A percentile compares a stretch with the other conserved stretches of the same genome.
Conservation (phyloP, 2,888 invertebrate genomes). For the Noctuana brunneofusca region DNA sequence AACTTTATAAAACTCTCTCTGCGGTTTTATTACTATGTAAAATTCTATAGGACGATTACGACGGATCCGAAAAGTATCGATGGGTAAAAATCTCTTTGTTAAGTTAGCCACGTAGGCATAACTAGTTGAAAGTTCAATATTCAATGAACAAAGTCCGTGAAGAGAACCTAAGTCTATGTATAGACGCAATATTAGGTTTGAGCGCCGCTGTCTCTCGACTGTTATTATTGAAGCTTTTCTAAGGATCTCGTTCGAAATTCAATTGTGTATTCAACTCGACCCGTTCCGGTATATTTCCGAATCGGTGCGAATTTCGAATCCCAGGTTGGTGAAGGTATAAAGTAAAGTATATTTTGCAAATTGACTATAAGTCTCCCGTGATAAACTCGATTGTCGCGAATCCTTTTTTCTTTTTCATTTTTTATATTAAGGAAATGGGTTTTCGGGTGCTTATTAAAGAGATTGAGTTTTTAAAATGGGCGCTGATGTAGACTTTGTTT, state of each 20-base stretch:
- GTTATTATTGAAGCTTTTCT: conserved; percentile 57
- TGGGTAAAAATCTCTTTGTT: too few species aligned
- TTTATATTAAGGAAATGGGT: conserved; percentile 38
- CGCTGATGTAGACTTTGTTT: not conserved
- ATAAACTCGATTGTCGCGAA: conserved; percentile 57
- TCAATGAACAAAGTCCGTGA: not conserved
- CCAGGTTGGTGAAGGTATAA: conserved; percentile 37
- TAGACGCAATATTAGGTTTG: not conserved
- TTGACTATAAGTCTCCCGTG: conserved; percentile 58
- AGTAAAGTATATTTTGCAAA: conserved; percentile 57
- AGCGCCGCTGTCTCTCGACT: conserved; percentile 38
- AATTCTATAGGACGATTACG: too few species aligned
- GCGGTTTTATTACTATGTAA: too few species aligned
- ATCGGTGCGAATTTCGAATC: conserved; percentile 40
- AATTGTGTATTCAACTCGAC: conserved; percentile 51
- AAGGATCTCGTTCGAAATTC: conserved; percentile 48
- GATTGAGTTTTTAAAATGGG: conserved; percentile 19
- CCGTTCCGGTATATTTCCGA: conserved; percentile 49
- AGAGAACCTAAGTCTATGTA: not conserved
- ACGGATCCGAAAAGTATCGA: too few species aligned
- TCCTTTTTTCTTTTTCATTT: conserved; percentile 57
- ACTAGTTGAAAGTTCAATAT: not conserved
- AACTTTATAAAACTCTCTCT: too few species aligned
- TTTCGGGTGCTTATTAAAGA: conserved; percentile 31
- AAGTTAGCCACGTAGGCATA: not conserved